Evolutionary conservation across 2,888 invertebrate genomes (phyloP), one percentile per base, ranked within the genome.

Genomic region (Peribatodes rhomboidaria): DNA sequence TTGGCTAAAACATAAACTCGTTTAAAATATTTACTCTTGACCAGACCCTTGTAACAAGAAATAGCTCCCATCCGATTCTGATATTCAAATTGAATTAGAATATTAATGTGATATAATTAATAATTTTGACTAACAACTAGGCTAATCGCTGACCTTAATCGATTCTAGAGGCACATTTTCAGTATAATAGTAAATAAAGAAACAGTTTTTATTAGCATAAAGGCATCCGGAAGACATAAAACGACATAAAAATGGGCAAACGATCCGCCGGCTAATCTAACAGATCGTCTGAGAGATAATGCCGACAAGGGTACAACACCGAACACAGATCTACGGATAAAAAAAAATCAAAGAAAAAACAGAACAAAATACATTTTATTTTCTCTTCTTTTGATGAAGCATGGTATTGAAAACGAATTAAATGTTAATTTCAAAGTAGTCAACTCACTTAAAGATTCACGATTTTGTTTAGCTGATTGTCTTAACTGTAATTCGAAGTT

Each of bases 201-300:
- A 73, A 72, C 69, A 69, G 65, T 52, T 74, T 78, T 75, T 77
- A 75, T 73, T 70, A 72, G 68, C 68, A 66, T 53, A 61, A 58
- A 67, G 62, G 56, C 62, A 71, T 63, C 68, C 67, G 67, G 72
- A 71, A 72, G 69, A 74, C 73, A 76, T 69, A 75, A 75, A 71
- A 61, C 67, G 64, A 68, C 65, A 73, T 73, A 77, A 77, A 80
- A 78, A 76, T 77, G 72, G 76, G 68, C 73, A 69, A 73, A 76
- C 72, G 72, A 80, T 74, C 73, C 71, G 66, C 66, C 67, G 73
- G 67, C 76, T 75, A 74, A 78, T 79, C 68, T 68, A 49, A 62
- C 42, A 77, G 76, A 82, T 81, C 75, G 71, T 69, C 66, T 67
- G 64, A 60, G 65, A 76, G 78, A 78, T 78, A 79, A 46, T 75